These are phyloP conservation scores for Psilopogon haemacephalus DNA, from an alignment of 2,113 vertebrate species.

Conservation along the genomic window DNA sequence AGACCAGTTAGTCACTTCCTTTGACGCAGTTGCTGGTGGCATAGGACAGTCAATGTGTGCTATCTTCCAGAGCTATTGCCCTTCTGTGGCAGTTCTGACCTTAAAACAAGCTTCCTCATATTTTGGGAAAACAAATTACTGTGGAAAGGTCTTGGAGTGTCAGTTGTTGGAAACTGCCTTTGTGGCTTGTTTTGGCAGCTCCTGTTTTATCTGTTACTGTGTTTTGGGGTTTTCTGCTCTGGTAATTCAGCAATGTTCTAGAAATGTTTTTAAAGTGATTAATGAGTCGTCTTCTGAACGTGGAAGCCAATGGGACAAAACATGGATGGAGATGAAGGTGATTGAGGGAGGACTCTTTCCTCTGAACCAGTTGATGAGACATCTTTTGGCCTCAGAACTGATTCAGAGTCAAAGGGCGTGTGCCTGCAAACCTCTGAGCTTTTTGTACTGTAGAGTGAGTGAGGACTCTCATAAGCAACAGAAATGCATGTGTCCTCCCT, in stretches of 20 bases:
- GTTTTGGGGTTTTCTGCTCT: not conserved
- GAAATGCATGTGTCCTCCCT: not conserved
- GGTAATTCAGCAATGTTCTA: not conserved
- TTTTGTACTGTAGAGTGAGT: not conserved
- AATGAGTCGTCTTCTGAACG: not conserved
- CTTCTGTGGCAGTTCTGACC: not conserved
- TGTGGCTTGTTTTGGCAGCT: not conserved
- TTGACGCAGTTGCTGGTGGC: not conserved
- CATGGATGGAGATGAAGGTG: accelerated
- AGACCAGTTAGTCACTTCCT: not conserved
- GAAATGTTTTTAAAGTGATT: not conserved
- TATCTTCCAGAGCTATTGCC: not conserved
- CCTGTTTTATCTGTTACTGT: not conserved
- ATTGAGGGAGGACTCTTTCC: not conserved
- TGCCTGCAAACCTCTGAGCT: not conserved
- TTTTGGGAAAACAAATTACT: not conserved
- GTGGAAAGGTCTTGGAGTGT: accelerated
- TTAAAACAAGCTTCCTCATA: not conserved
- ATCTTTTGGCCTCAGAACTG: not conserved
- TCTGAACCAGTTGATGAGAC: not conserved
- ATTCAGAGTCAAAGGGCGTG: not conserved
- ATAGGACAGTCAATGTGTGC: accelerated
- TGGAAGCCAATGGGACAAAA: not conserved
- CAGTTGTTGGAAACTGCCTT: not conserved
- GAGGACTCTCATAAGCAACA: not conserved